Evolutionary conservation across 2,113 vertebrate genomes (phyloP), one percentile per base, ranked within the genome.

Genomic region (Pelmatolapia mariae): DNA sequence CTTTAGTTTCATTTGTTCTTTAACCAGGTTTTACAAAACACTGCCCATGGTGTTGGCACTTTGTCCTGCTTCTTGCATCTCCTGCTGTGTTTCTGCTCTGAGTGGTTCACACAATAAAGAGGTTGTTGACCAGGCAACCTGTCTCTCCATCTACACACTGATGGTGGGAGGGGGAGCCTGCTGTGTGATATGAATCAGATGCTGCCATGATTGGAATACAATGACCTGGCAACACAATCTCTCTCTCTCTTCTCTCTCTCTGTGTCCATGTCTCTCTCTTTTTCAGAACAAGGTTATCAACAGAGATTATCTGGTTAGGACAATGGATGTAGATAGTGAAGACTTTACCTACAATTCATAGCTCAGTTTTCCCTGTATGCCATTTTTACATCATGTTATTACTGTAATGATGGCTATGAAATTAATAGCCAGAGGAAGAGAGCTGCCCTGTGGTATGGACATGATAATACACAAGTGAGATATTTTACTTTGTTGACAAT

Each of bases 131-230:
- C 87, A 84, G 89, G 86, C 83, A 47, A 76, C 80, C 24, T 82
- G 90, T 89, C 89, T 85, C n/a, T 10, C 84, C 59, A 88, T 92
- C 82, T 90, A 66, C 63, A 85, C 83, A 63, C 26, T 82, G 80
- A 76, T 50, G 68, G 88, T 52, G 66, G 63, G 81, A 73, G 57
- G 57, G 36, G 45, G 54, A 19, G 22, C 84, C 83, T 81, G 84
- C 88, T 87, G 89, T 87, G 89, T 38, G 94, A 94, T 95, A 89
- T 85, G 81, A 93, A 93, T 95, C 92, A 86, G 93, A 89, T 80
- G 63, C 84, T 80, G 85, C 87, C 82, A 80, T 89, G 88, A 93
- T 89, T 93, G 92, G 59, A 90, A 91, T 90, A 91, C 86, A 94
- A 94, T 89, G 92, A 89, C 76, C 86, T 29, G 15, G 29, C 82